A percentile compares a stretch with the other conserved stretches of the same genome.
Evolutionary conservation across 1,140 invertebrate genomes (phyloP).

Genomic region (Drosophila pseudoobscura): DNA sequence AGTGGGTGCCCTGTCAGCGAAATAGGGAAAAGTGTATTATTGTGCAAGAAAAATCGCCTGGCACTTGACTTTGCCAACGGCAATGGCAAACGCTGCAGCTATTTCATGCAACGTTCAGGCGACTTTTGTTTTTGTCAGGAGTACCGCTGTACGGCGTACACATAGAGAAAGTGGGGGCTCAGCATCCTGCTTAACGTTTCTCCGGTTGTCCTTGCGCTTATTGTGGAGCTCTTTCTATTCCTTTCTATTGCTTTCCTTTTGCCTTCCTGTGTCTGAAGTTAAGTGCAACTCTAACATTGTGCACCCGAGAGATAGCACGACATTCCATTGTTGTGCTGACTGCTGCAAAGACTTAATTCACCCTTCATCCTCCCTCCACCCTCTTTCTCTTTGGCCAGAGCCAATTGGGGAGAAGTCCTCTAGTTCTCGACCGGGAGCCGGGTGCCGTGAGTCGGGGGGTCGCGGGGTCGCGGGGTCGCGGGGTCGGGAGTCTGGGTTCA

Average conservation of each 20-base stretch:
- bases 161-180: conserved; percentile 9
- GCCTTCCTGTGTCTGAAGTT: conserved; percentile 78
- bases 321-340: conserved; percentile 76
- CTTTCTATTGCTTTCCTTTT: conserved; percentile 6
- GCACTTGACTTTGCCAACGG: conserved; percentile 69
- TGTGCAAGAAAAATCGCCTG: conserved; percentile 78
- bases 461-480: too few relatives aligned
- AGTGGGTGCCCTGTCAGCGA: conserved; percentile 63
- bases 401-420: conserved; percentile 26
- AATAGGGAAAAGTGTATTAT: conserved; percentile 77
- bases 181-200: conserved; percentile 54
- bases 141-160: background rate
- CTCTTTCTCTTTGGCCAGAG: background rate
- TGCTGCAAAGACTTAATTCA: conserved; percentile 77
- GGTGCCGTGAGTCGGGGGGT: too few relatives aligned
- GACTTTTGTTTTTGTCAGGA: conserved; percentile 78
- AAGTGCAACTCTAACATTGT: conserved; percentile 81
- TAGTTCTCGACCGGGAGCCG: conserved; percentile 1
- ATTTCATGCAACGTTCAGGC: conserved; percentile 75
- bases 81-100: conserved; percentile 44
- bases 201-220: conserved; percentile 68
- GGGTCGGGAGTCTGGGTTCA: conserved; percentile 12
- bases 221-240: conserved; percentile 45
- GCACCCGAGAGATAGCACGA: conserved; percentile 64
- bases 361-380: background rate